Evolutionary conservation across 2,888 invertebrate species (phyloP), one percentile per base, ranked within the genome.

Genomic region (Synergus gifuensis): DNA sequence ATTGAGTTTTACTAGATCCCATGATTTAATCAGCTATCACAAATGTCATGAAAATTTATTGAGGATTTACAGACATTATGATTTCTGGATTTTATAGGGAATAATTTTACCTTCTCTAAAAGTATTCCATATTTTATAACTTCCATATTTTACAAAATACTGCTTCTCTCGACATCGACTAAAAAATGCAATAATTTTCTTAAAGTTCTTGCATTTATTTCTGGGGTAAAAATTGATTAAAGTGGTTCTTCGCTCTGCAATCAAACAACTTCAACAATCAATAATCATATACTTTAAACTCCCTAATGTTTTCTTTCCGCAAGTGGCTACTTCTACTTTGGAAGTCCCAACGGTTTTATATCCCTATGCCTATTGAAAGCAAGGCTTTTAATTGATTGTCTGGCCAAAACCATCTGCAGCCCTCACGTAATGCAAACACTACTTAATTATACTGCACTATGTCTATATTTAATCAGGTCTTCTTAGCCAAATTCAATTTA

Each of bases 351-450:
- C 18, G 73, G 73, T 73, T 73, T 73, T 54, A 73, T 73, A 73
- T 40, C 73, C 73, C 49, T 73, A 36, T 73, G 36, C n/a, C 54
- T 16, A 73, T 58, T 73, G 73, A 73, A 73, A 73, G 73, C 54
- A 73, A 73, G 73, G 73, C 73, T 73, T 73, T 73, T 73, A 73
- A 73, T 73, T 73, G 73, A 73, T 73, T 73, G 73, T 73, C 54
- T 73, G 54, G 49, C 73, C 54, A 54, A 73, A 73, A 73, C 73
- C 73, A 73, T 73, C 73, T 73, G 73, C 73, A 73, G 73, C 73
- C 73, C 73, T 73, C 73, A 36, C 54, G 54, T 40, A 73, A 73
- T 73, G 73, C 54, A 73, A 73, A 73, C 73, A 54, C 73, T 54
- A 54, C 36, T 73, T 54, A 73, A 73, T 73, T 73, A 73, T 54